phyloP scores from a whole-genome alignment of 2,113 vertebrate genomes.

The Lophura nycthemera region DNA sequence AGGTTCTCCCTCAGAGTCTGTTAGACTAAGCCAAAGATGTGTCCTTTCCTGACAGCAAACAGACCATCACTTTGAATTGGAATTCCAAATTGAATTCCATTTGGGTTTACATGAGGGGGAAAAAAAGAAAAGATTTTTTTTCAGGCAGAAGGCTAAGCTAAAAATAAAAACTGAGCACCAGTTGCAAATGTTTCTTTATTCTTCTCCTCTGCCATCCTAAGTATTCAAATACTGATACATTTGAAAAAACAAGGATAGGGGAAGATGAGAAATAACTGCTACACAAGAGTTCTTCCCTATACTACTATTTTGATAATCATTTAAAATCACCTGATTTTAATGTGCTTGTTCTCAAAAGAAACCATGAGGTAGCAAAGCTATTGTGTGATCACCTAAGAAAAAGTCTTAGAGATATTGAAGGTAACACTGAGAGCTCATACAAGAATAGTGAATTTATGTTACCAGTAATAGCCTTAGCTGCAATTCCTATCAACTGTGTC shows the following conservation, averaged over 20 bases:
- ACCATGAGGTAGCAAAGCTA: background rate
- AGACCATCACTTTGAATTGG: background rate
- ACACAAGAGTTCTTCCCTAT: background rate
- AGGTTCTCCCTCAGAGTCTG: background rate
- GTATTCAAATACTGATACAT: background rate
- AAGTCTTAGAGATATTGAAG: background rate
- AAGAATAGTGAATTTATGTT: background rate
- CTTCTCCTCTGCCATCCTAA: background rate
- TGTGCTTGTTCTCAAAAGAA: background rate
- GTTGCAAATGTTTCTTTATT: background rate
- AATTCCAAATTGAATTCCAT: background rate
- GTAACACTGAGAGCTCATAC: background rate
- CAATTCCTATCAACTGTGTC: background rate
- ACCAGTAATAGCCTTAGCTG: background rate
- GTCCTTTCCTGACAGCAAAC: background rate
- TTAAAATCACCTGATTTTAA: background rate
- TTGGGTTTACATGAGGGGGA: background rate
- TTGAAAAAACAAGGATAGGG: background rate
- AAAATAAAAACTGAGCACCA: background rate
- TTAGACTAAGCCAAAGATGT: background rate
- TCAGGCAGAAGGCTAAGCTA: background rate
- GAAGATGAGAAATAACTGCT: background rate
- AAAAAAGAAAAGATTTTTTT: fast-evolving
- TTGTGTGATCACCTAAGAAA: background rate
- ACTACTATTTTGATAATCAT: background rate